Evolutionary conservation across 2,888 invertebrate species (phyloP).

Genomic region (Xylota segnis): DNA sequence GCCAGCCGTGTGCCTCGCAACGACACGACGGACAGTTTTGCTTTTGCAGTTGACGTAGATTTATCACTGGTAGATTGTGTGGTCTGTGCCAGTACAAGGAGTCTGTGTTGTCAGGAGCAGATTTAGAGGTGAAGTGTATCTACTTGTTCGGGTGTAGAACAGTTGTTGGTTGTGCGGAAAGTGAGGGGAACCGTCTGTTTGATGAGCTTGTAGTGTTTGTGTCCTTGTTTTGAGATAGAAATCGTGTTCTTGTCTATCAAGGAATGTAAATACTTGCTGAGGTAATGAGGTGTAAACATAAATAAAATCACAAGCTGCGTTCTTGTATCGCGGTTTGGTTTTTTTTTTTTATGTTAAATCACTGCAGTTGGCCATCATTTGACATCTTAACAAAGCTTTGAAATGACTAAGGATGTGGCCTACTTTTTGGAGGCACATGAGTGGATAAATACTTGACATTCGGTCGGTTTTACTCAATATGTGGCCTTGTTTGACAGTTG

Average conservation of each 20-base stretch:
- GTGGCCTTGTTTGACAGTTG: too few species aligned
- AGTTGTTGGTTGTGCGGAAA: background rate
- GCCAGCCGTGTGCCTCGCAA: constrained; percentile 5
- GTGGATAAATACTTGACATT: too few species aligned
- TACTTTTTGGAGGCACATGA: too few species aligned
- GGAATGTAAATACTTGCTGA: constrained; percentile 3
- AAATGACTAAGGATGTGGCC: too few species aligned
- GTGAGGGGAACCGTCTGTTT: constrained; percentile 5
- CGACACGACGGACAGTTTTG: constrained; percentile 48
- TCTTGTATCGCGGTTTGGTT: background rate
- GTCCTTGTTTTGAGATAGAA: constrained; percentile 1
- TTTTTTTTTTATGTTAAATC: background rate
- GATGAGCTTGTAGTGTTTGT: constrained; percentile 2
- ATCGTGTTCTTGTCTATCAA: constrained; percentile 15
- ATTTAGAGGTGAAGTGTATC: constrained; percentile 5
- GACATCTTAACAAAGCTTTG: background rate
- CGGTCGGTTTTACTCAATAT: too few species aligned
- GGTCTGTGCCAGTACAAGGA: background rate
- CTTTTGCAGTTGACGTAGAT: constrained; percentile 43
- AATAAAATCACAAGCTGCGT: constrained; percentile 13
- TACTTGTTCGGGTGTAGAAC: background rate
- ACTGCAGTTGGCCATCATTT: background rate
- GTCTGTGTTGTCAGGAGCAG: background rate
- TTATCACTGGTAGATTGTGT: constrained; percentile 42
- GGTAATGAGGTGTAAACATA: constrained; percentile 15